phyloP scores from a whole-genome alignment of 2,797 vertebrate genomes.

The Microchirus variegatus region DNA sequence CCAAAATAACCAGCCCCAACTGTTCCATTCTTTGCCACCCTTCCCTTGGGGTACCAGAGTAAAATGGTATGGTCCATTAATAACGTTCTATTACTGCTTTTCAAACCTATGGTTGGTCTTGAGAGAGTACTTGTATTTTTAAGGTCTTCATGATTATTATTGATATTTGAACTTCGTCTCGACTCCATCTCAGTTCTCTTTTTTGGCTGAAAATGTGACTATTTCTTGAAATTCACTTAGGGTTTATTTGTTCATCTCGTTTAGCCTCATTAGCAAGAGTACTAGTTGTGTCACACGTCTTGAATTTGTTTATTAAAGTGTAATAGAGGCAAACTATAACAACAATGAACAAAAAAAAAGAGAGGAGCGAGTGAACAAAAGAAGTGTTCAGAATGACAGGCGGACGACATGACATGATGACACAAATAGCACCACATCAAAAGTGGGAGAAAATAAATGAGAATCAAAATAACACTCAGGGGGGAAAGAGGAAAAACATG shows the following conservation, averaged over 20 bases:
- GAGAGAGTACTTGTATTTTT: too few relatives aligned
- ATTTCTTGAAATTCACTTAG: neutral
- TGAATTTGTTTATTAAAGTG: neutral
- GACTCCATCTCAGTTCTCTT: too few relatives aligned
- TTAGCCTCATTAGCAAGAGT: neutral
- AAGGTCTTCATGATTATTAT: neutral
- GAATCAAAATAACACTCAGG: neutral
- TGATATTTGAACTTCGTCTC: too few relatives aligned
- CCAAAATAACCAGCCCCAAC: too few relatives aligned
- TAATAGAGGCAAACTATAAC: neutral
- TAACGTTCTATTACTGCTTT: too few relatives aligned
- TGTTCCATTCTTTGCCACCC: too few relatives aligned
- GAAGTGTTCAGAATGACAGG: neutral
- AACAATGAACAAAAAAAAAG: neutral
- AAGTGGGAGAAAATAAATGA: slow-evolving; percentile 8
- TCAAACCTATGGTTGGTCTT: too few relatives aligned
- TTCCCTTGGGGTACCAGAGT: too few relatives aligned
- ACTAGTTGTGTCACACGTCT: neutral
- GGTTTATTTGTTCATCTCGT: neutral
- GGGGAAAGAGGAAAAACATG: slow-evolving; percentile 4
- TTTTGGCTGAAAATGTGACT: neutral
- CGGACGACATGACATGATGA: slow-evolving; percentile 14
- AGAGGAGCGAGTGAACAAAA: slow-evolving; percentile 5
- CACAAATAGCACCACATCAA: neutral
- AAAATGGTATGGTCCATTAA: too few relatives aligned